Evolutionary conservation across 2,888 invertebrate species (phyloP), one percentile per base, ranked within the genome.

Genomic region (Mesorhabditis sp.): DNA sequence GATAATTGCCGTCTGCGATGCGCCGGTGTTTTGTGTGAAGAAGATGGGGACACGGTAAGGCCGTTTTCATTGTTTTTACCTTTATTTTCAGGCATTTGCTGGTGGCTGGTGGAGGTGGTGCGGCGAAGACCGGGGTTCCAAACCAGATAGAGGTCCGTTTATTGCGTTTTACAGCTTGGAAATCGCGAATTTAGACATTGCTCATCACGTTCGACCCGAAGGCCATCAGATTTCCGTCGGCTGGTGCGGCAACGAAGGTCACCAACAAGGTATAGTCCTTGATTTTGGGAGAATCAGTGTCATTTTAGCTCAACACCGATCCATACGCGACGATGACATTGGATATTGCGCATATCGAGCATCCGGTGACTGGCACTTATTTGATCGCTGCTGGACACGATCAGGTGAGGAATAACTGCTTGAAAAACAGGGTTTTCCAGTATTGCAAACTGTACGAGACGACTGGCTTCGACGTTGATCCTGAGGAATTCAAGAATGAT

Each of bases 51-150:
- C 72, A 15, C 73, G 58, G 58, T 50, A 2, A n/a, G n/a, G 1
- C 58, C 1, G 58, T n/a, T 50, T 50, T 2, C 7, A 50, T 2
- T 50, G n/a, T n/a, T 50, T 50, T 28, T 28, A 28, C 28, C 28
- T 28, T n/a, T 50, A 50, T n/a, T 50, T 50, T 50, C n/a, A 50
- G 84, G 28, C 84, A 84, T 89, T 92, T 97, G 82, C 88, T 98
- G 74, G 94, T 98, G 66, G 96, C 93, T 75, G 98, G 97, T 69
- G 97, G 97, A 69, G 98, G 98, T 73, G 97, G 98, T 70, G 92
- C 93, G 58, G 92, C 95, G 15, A 95, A 95, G 87, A 96, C 96
- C 65, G 98, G 98, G 68, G 93, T 98, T 70, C 92, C 92, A 58
- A 98, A 98, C 90, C 94, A 94, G 87, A 93, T 98, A 89, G 95